Base-by-base conservation (phyloP, 2,113 vertebrate species). In the Catharus bicknelli region DNA sequence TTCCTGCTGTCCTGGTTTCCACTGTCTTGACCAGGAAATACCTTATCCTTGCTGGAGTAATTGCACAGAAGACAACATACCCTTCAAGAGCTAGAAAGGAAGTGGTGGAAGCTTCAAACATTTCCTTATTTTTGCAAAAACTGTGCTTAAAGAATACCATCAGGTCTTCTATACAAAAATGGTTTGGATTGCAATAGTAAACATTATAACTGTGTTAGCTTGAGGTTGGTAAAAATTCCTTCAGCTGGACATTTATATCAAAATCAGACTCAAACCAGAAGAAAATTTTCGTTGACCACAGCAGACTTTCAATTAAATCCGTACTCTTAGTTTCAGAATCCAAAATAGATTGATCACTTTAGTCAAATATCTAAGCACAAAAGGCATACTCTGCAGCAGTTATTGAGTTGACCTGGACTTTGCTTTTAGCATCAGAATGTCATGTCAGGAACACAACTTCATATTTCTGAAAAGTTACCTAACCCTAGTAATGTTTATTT, bases 121-220 rank as follows among this genome's bases (percentile, higher is more conserved):
- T 36, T 45, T 73, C 13, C 34, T 82, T 36, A 74, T 54, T 62
- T 77, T 77, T 47, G 43, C 15, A 63, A 51, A 82, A 75, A 42
- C 5, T 21, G 66, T 54, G 3, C 13, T 25, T 61, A 19, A 81
- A 68, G 32, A 29, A 48, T 89, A 30, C 3, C 25, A 57, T 51
- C 26, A 42, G 34, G 10, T 21, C 14, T 61, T 69, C 40, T 30
- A n/a, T 16, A 16, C 5, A 57, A 57, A 93, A 69, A 38, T 69
- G 3, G 3, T 43, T 57, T n/a, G 27, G 9, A 84, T 74, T 66
- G 3, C 32, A 61, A 54, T 11, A 30, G 4, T 53, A 43, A 64
- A 53, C 0, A 1, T 53, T 34, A 48, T 59, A 48, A 6, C 1
- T 26, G 5, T 64, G 15, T 43, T 69, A 13, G 62, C 51, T 45